Evolutionary conservation across 2,888 invertebrate species (phyloP), one percentile per base, ranked within the genome.

Genomic region (Epirrhoe alternata): DNA sequence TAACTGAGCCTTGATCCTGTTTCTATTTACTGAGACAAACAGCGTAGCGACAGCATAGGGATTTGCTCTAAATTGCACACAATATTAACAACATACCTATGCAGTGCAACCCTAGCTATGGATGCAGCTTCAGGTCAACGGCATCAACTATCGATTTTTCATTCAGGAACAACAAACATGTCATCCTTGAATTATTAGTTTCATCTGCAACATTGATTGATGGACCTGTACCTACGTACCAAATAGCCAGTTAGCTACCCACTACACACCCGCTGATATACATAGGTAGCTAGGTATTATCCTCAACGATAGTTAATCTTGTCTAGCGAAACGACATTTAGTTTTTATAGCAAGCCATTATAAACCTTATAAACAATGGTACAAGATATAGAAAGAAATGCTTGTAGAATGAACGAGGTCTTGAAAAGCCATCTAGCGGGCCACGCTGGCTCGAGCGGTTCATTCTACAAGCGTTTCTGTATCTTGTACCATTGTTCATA

Each of bases 71-170:
- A 8, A 10, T 38, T 38, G 7, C 10, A 10, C 35, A 38, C 35
- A 38, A 38, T 38, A n/a, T n/a, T 6, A 31, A 31, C 6, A 31
- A 31, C 3, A 31, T 31, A 31, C 31, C 31, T 3, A 31, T 3
- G 3, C 6, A 31, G 3, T 4, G 8, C 7, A 54, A 35, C 49
- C 35, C 49, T 61, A 24, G 30, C 8, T 61, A 14, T 45, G 30
- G 17, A 47, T 33, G 38, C 49, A 56, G 50, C 61, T 24, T 54
- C n/a, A 42, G 62, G 51, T 56, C 51, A 56, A 51, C 56, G 51
- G 16, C 51, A 56, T 31, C 51, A 56, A 17, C 42, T 61, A 56
- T 62, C 50, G 61, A 62, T 56, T 51, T 42, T 42, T 42, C 38
- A 42, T 42, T 5, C 10, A 42, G 38, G 12, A 42, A 42, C 38